phyloP scores from a whole-genome alignment of 2,797 vertebrate species.

The Tauraco hartlaubi region DNA sequence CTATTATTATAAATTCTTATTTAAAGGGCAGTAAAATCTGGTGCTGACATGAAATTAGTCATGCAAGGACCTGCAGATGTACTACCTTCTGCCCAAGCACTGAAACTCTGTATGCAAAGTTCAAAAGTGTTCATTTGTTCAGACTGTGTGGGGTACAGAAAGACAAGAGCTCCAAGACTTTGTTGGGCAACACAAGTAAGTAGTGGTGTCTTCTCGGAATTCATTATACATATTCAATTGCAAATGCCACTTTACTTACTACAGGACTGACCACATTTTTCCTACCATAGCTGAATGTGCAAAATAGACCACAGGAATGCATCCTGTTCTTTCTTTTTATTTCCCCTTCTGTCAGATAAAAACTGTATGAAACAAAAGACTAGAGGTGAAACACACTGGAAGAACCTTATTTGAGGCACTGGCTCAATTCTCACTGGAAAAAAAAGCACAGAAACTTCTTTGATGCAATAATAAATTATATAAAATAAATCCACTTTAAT shows the following conservation, averaged over 20 bases:
- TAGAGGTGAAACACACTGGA: background rate
- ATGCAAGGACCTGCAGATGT: conserved; percentile 68
- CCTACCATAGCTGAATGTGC: background rate
- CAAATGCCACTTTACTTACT: background rate
- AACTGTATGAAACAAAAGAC: conserved; percentile 14
- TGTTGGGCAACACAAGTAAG: background rate
- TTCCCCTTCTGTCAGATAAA: background rate
- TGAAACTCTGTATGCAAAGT: conserved; percentile 27
- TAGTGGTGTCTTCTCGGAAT: background rate
- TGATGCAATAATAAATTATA: background rate
- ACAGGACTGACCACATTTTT: background rate
- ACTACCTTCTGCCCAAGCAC: conserved; percentile 61
- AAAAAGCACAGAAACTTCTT: background rate
- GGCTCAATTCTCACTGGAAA: background rate
- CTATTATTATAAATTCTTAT: conserved; percentile 74
- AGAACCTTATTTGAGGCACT: background rate
- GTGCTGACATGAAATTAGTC: conserved; percentile 77
- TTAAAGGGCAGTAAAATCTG: conserved; percentile 77
- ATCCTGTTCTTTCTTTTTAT: background rate
- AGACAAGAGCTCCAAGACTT: background rate
- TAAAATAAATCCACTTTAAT: background rate
- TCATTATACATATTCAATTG: conserved; percentile 3
- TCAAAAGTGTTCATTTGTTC: conserved; percentile 48
- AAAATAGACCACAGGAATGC: background rate
- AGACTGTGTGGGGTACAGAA: background rate